These are phyloP conservation scores for Spodoptera litura DNA, from an alignment of 1,140 invertebrate species.

Conservation along the genomic window DNA sequence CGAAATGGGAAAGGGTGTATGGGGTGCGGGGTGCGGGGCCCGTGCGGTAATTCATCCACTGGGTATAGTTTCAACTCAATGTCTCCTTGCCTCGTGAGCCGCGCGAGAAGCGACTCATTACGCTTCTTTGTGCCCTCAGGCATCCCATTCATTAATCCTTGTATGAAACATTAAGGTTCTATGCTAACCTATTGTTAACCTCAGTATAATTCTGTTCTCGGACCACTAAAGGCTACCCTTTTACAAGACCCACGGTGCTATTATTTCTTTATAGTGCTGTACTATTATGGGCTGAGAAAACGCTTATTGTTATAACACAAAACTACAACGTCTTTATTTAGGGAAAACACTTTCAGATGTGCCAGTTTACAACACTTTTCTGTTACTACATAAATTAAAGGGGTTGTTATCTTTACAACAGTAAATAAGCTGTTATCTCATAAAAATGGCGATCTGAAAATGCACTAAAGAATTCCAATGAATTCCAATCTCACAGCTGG, in stretches of 20 bases:
- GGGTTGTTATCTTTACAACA: no score
- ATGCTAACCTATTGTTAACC: conserved; percentile 38
- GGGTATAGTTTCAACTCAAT: conserved; percentile 55
- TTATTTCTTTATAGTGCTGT: conserved; percentile 31
- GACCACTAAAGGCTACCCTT: conserved; percentile 37
- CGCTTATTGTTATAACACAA: conserved; percentile 31
- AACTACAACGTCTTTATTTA: conserved; percentile 6
- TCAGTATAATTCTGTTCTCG: conserved; percentile 25
- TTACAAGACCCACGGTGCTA: conserved; percentile 28
- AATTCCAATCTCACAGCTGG: no score
- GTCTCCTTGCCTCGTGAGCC: conserved; percentile 39
- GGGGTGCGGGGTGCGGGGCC: conserved; percentile 1
- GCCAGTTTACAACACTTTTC: no score
- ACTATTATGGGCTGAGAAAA: conserved; percentile 43
- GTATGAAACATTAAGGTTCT: conserved; percentile 33
- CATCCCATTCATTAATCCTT: conserved; percentile 50
- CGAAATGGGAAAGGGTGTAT: conserved; percentile 32
- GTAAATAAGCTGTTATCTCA: no score
- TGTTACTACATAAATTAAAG: no score
- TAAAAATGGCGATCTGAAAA: no score
- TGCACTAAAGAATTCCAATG: no score
- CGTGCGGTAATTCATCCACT: conserved; percentile 56
- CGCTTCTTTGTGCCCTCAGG: conserved; percentile 52
- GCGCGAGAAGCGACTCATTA: conserved; percentile 51
- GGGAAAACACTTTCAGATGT: background rate